Conservation (phyloP, 1,140 invertebrate genomes). For the Drosophila simulans region DNA sequence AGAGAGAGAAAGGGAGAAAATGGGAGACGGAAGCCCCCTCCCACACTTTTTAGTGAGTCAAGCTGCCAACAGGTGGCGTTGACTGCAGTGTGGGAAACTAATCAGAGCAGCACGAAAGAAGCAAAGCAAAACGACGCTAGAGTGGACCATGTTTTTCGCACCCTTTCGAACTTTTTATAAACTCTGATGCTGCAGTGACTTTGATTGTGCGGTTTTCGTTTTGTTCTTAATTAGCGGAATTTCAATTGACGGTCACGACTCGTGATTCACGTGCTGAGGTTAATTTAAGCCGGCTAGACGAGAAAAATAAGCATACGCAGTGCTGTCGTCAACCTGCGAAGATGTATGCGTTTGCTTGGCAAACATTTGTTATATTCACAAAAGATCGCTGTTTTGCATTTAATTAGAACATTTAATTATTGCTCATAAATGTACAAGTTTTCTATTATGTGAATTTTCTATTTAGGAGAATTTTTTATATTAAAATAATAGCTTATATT, state of each 20-base stretch:
- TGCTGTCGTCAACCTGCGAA: background rate
- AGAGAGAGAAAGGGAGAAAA: background rate
- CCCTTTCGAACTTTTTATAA: constrained; percentile 5
- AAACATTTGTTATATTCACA: background rate
- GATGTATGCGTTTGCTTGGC: background rate
- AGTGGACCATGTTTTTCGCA: constrained; percentile 30
- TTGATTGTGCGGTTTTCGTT: constrained; percentile 24
- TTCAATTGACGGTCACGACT: constrained; percentile 22
- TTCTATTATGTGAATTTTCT: too few species aligned
- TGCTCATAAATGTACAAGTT: too few species aligned
- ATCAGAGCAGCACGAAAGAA: constrained; percentile 26
- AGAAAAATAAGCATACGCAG: constrained; percentile 25
- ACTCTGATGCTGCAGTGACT: constrained; percentile 5
- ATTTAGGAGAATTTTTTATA: too few species aligned
- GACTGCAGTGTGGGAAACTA: constrained; percentile 49
- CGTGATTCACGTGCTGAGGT: constrained; percentile 30
- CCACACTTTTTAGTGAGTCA: constrained; percentile 27
- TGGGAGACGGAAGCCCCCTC: background rate
- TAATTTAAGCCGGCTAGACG: constrained; percentile 11
- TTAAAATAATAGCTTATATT: too few species aligned
- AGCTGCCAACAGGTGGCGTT: constrained; percentile 74
- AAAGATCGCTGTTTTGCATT: background rate
- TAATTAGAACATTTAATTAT: background rate
- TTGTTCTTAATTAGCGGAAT: constrained; percentile 20
- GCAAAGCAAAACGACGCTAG: constrained; percentile 7